Base-by-base conservation (phyloP, 1,140 invertebrate species). In the Lepidurus arcticus region DNA sequence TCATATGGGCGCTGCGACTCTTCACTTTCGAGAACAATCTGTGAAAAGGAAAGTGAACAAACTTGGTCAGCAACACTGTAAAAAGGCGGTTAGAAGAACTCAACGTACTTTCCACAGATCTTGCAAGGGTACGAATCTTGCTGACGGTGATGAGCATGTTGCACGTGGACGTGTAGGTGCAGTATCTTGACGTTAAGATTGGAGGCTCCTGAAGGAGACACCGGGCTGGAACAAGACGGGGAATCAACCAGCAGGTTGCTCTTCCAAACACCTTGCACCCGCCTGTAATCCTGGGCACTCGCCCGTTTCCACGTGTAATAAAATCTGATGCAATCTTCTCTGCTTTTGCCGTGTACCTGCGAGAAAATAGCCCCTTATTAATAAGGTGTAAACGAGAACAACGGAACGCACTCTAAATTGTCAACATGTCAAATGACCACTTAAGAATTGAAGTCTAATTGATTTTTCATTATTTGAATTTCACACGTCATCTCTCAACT, bases 1-100 rank as follows among this genome's bases (percentile, higher is more conserved):
- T 98, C 96, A 98, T 98, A 87, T 98, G 96, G 78, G 96, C 95
- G 89, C 94, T 97, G 87, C 96, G 91, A 89, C 95, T 97, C 89
- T 97, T 97, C 82, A 98, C 94, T 91, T 98, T 98, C 87, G 91
- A 92, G 90, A 98, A 98, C 86, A 97, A 91, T 90, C 95, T 97
- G 90, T 82, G 89, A 91, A 85, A 87, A 85, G 82, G 85, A 83
- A 80, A 76, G 80, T 73, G 75, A 16, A 78, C 13, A 42, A n/a
- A 42, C 13, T 43, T 42, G 21, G 42, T 45, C 44, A 79, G 24
- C 42, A 16, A 34, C 53, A 79, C n/a, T 79, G 9, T 74, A 26
- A 77, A 43, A 44, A 24, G n/a, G 26, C 26, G 16, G 24, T 73
- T 26, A 7, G 24, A 13, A 78, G 16, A 24, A 42, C 26, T 26